Percentiles rank a stretch among this genome's conserved stretches.
phyloP scores from a whole-genome alignment of 2,888 invertebrate genomes.

The Cyrtodaria siliqua region DNA sequence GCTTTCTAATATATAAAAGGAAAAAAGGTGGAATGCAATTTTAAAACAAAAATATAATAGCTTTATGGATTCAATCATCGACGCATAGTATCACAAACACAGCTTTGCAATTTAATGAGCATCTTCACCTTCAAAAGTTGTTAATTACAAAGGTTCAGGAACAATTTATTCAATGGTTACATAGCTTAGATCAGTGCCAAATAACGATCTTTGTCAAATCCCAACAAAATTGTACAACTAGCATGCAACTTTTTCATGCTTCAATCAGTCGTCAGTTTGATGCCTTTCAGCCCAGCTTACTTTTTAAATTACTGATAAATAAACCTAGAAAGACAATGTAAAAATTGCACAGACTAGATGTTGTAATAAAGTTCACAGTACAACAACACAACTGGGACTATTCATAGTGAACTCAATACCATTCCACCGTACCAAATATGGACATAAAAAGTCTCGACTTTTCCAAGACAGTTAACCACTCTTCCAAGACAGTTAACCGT shows the following conservation, averaged over 20 bases:
- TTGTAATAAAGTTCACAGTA: constrained; percentile 29
- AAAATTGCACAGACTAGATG: constrained; percentile 37
- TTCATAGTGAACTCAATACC: neutral
- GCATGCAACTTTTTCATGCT: no score
- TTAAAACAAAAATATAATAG: constrained; percentile 1
- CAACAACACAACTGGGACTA: constrained; percentile 35
- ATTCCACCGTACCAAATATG: no score
- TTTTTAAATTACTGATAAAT: constrained; percentile 3
- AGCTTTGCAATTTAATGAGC: no score
- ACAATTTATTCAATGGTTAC: no score
- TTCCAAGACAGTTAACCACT: no score
- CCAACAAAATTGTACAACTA: no score
- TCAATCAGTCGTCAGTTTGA: constrained; percentile 6
- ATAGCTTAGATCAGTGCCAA: no score
- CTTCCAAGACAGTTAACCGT: no score
- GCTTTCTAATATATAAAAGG: neutral
- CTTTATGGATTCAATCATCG: constrained; percentile 11
- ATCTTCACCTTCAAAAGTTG: no score
- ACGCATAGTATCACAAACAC: neutral
- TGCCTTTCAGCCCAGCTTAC: constrained; percentile 8
- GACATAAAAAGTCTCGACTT: no score
- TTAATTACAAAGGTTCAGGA: no score
- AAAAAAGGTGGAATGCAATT: constrained; percentile 24
- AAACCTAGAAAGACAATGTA: constrained; percentile 29
- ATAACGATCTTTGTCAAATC: no score